Percentiles rank a stretch among this genome's conserved stretches.
These are phyloP conservation scores for Andrena minutula DNA, from an alignment of 2,888 invertebrate genomes.

Conservation along the genomic window DNA sequence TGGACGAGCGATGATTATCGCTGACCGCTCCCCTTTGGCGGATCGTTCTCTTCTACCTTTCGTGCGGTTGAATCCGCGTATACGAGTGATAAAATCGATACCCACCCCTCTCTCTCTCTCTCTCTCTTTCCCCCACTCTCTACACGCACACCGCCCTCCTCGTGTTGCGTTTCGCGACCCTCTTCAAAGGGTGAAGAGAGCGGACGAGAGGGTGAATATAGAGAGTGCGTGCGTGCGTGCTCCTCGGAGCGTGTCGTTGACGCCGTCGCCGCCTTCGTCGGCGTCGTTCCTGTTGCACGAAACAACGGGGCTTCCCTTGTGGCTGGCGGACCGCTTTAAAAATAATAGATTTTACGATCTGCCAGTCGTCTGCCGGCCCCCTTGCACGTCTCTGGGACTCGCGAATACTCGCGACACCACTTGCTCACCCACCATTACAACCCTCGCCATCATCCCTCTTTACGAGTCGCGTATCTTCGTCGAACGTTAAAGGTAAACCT, in stretches of 20 bases:
- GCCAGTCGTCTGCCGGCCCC: constrained; percentile 1
- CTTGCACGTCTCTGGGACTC: constrained; percentile 4
- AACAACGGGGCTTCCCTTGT: constrained; percentile 24
- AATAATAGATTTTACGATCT: constrained; percentile 42
- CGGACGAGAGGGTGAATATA: constrained; percentile 60
- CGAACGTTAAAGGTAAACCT: neutral
- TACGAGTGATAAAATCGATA: constrained; percentile 74
- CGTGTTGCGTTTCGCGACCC: constrained; percentile 67
- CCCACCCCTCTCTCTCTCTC: constrained; percentile 23
- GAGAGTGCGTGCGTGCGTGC: constrained; percentile 50
- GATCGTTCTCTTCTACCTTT: constrained; percentile 27
- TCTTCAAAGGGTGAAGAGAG: constrained; percentile 62
- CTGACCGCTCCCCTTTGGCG: constrained; percentile 10
- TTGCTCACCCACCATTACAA: neutral
- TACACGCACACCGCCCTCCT: constrained; percentile 43
- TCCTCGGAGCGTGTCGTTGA: constrained; percentile 44
- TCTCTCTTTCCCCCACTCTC: neutral
- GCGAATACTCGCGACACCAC: neutral
- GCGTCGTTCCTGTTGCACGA: constrained; percentile 58
- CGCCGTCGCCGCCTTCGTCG: constrained; percentile 35
- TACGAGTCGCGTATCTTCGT: constrained; percentile 4
- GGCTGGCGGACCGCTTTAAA: constrained; percentile 20
- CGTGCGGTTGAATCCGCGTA: constrained; percentile 65
- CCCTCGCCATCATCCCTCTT: neutral
- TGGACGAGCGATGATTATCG: constrained; percentile 27